Evolutionary conservation across 2,888 invertebrate species (phyloP).

Genomic region (Cryptocheilus praepositus): DNA sequence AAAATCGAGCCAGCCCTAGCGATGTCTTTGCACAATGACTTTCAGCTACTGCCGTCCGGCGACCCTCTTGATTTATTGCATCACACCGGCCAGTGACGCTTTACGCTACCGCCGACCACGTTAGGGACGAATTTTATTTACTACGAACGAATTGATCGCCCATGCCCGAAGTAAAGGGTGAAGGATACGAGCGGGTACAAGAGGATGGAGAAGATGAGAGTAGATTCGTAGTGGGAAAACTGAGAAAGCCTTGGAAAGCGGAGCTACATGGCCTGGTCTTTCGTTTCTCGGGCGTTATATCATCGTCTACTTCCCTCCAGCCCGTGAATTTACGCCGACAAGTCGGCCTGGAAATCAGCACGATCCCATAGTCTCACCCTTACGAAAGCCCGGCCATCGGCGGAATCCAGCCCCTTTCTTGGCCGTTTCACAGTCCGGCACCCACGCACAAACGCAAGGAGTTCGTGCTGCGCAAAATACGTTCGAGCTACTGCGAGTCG

Average conservation of each 20-base stretch:
- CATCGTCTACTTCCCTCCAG: constrained; percentile 49
- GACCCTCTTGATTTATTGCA: constrained; percentile 56
- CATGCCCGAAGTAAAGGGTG: constrained; percentile 25
- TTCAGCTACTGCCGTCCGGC: constrained; percentile 11
- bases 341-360: constrained; percentile 44
- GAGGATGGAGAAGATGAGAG: constrained; percentile 12
- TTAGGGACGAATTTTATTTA: constrained; percentile 68
- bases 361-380: background rate
- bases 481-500: background rate
- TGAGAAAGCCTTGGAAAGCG: constrained; percentile 8
- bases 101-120: constrained; percentile 27
- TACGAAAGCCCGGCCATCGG: background rate
- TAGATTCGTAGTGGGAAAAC: background rate
- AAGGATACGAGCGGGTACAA: constrained; percentile 14
- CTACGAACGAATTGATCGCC: constrained; percentile 69
- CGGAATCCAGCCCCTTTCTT: background rate
- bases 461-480: constrained; percentile 8
- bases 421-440: constrained; percentile 17
- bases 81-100: constrained; percentile 52
- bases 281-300: constrained; percentile 50
- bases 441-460: constrained; percentile 3
- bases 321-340: constrained; percentile 55
- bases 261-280: constrained; percentile 32
- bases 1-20: no score
- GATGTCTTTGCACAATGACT: no score